phyloP scores from a whole-genome alignment of 2,888 invertebrate species.

The Sesia apiformis region DNA sequence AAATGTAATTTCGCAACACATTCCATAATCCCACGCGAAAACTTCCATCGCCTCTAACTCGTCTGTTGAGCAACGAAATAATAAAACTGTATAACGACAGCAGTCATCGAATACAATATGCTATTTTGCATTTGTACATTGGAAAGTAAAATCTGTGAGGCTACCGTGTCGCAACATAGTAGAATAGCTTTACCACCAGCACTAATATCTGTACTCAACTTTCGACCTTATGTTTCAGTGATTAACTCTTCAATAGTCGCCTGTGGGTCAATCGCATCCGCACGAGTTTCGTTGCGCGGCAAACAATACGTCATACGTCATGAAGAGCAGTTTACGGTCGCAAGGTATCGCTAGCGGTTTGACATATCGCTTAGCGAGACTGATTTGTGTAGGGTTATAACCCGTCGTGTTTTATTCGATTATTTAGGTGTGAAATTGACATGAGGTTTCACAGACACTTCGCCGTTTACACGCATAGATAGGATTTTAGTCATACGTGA shows the following conservation, averaged over 20 bases:
- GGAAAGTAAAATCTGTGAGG: slow-evolving; percentile 56
- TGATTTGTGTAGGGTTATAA: slow-evolving; percentile 57
- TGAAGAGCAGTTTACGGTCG: slow-evolving; percentile 50
- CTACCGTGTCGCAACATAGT: slow-evolving; percentile 68
- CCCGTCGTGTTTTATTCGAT: slow-evolving; percentile 10
- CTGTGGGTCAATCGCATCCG: slow-evolving; percentile 14
- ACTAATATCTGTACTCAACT: slow-evolving; percentile 2
- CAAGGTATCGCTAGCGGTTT: slow-evolving; percentile 58
- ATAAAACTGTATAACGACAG: slow-evolving; percentile 38
- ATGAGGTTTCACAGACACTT: too few relatives aligned
- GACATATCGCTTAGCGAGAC: slow-evolving; percentile 56
- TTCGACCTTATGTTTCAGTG: slow-evolving; percentile 15
- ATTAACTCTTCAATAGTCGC: slow-evolving; percentile 14
- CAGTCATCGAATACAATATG: slow-evolving; percentile 56
- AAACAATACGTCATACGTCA: slow-evolving; percentile 66
- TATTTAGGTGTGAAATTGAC: too few relatives aligned
- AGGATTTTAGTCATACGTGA: too few relatives aligned
- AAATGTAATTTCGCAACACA: slow-evolving; percentile 14
- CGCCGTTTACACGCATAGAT: too few relatives aligned
- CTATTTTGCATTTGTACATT: slow-evolving; percentile 62
- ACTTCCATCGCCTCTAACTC: slow-evolving; percentile 35
- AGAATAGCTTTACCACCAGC: background rate
- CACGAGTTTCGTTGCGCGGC: slow-evolving; percentile 19
- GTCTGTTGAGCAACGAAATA: slow-evolving; percentile 33
- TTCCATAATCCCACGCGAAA: slow-evolving; percentile 23